phyloP scores from a whole-genome alignment of 1,140 invertebrate species.

The Sinella curviseta region DNA sequence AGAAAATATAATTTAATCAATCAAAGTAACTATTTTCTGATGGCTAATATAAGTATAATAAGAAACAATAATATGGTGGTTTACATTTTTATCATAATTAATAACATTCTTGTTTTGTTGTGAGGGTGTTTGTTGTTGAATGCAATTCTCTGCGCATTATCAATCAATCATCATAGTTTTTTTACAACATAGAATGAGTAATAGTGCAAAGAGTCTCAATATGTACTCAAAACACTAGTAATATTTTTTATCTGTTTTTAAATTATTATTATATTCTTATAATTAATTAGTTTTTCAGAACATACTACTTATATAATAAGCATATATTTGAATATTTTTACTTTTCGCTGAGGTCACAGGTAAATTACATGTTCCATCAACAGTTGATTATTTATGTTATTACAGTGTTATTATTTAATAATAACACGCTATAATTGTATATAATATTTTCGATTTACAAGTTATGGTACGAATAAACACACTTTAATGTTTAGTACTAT shows the following conservation, averaged over 20 bases:
- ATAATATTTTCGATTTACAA: slow-evolving; percentile 11
- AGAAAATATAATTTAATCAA: slow-evolving; percentile 18
- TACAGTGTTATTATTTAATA: neutral
- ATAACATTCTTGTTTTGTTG: neutral
- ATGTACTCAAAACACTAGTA: no score
- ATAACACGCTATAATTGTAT: neutral
- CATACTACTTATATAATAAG: neutral
- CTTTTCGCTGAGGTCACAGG: slow-evolving; percentile 15
- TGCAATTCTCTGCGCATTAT: no score
- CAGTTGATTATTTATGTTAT: neutral
- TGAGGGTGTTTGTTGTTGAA: no score
- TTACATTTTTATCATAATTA: slow-evolving; percentile 3
- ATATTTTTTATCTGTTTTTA: no score
- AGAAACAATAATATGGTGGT: slow-evolving; percentile 22
- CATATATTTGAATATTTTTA: neutral
- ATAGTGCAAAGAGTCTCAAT: no score
- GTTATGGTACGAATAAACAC: neutral
- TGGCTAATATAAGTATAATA: slow-evolving; percentile 20
- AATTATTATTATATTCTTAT: neutral
- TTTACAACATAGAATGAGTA: no score
- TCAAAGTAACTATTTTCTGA: slow-evolving; percentile 16
- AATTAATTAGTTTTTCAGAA: no score
- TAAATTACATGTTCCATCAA: slow-evolving; percentile 25
- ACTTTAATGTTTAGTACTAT: neutral
- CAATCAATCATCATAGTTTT: no score